Evolutionary conservation across 2,888 invertebrate species (phyloP).

Genomic region (Phrixothrix hirtus): DNA sequence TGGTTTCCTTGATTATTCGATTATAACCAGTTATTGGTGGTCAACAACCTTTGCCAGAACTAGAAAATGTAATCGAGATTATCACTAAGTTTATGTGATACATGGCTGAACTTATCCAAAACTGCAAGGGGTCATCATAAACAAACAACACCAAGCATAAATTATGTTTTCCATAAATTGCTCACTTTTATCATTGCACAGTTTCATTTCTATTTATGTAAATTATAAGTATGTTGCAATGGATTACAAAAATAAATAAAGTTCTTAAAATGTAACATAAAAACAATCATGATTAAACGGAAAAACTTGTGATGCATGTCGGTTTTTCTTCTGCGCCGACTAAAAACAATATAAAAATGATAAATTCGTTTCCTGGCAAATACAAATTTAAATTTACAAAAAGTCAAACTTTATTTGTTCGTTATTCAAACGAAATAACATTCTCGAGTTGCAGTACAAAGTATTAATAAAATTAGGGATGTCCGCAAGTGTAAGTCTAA

Average conservation of each 20-base stretch:
- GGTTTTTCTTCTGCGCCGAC: too few relatives aligned
- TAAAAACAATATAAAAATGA: neutral
- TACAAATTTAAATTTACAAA: constrained; percentile 7
- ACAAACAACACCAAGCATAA: neutral
- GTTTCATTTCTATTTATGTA: neutral
- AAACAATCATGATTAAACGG: neutral
- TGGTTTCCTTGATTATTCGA: constrained; percentile 6
- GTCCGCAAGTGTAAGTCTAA: constrained; percentile 9
- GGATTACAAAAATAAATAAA: too few relatives aligned
- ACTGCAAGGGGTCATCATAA: neutral
- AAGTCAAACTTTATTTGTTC: constrained; percentile 15
- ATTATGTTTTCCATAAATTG: neutral
- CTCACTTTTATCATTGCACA: neutral
- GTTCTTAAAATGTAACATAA: too few relatives aligned
- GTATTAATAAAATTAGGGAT: constrained; percentile 26
- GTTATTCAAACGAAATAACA: constrained; percentile 29
- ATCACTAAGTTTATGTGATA: constrained; percentile 1
- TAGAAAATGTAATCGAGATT: constrained; percentile 9
- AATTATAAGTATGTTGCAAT: too few relatives aligned
- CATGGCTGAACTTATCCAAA: constrained; percentile 1
- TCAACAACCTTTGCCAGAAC: constrained; percentile 11
- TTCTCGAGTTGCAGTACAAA: constrained; percentile 21
- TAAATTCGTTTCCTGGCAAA: constrained; percentile 3
- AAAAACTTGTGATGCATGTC: neutral
- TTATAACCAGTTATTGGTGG: constrained; percentile 10